phyloP scores from a whole-genome alignment of 2,113 vertebrate genomes.

The Platysteira castanea region DNA sequence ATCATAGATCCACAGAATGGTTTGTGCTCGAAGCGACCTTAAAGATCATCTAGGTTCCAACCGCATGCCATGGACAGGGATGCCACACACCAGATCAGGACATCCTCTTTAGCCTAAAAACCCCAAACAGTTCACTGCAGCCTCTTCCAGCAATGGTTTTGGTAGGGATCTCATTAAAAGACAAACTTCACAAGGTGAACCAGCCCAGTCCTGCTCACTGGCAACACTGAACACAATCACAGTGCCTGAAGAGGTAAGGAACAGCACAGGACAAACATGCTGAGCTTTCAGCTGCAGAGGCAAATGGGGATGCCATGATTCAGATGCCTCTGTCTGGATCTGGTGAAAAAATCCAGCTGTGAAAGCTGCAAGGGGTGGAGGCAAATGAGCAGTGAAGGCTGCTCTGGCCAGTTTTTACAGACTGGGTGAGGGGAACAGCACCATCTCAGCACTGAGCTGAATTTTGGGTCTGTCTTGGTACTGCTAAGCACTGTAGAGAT shows the following conservation, averaged over 20 bases:
- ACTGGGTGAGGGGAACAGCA: background rate
- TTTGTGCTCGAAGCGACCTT: background rate
- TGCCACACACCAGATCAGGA: too few relatives aligned
- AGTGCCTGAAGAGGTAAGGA: background rate
- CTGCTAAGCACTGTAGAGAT: background rate
- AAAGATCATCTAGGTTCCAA: background rate
- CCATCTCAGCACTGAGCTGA: background rate
- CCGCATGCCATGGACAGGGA: background rate
- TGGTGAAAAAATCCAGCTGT: background rate
- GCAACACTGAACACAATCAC: rapidly evolving
- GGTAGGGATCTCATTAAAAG: background rate
- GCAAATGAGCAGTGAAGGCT: background rate
- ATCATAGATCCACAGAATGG: background rate
- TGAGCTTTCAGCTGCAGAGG: background rate
- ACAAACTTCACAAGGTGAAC: background rate
- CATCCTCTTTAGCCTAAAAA: background rate
- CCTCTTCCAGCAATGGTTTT: background rate
- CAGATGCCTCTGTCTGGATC: background rate
- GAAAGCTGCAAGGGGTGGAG: background rate
- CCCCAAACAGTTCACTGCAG: background rate
- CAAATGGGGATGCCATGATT: background rate
- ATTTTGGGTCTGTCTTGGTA: background rate
- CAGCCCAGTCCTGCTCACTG: background rate
- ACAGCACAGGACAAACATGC: background rate
- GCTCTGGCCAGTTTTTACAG: background rate